phyloP scores from a whole-genome alignment of 2,797 vertebrate species.

The Molothrus ater region DNA sequence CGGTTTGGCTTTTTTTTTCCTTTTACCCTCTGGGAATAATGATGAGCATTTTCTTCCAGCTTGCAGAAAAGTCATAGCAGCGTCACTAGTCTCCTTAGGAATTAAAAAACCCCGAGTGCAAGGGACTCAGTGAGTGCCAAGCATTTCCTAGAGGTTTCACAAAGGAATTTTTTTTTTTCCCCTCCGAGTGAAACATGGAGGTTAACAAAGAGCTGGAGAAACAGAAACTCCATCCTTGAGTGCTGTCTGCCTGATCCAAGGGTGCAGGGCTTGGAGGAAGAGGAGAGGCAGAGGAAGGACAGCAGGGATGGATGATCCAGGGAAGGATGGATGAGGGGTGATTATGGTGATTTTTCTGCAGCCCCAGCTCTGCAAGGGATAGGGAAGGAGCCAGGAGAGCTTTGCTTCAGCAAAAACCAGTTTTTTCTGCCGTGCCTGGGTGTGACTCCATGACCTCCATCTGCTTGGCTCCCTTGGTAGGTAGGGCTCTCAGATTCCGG shows the following conservation, averaged over 20 bases:
- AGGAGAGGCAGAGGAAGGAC: background rate
- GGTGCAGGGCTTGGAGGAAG: fast-evolving
- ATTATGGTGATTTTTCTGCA: fast-evolving
- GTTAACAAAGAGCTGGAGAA: background rate
- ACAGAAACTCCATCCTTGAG: background rate
- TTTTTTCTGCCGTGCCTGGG: background rate
- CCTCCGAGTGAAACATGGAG: background rate
- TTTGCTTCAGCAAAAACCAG: background rate
- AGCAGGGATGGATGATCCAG: background rate
- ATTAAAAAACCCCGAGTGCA: fast-evolving
- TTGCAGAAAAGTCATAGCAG: background rate
- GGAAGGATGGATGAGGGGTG: fast-evolving
- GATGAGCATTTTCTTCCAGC: background rate
- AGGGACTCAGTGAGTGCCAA: background rate
- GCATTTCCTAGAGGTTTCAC: background rate
- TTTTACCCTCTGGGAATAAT: background rate
- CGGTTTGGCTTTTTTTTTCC: background rate
- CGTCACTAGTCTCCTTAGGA: background rate
- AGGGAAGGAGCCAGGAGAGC: background rate
- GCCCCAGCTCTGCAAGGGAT: background rate
- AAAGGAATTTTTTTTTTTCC: too few relatives aligned
- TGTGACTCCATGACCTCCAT: background rate
- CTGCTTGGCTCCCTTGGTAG: background rate
- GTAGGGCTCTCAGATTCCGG: background rate
- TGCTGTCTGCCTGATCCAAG: fast-evolving